These are phyloP conservation scores for Buathra laborator DNA, from an alignment of 2,888 invertebrate genomes.

Conservation along the genomic window DNA sequence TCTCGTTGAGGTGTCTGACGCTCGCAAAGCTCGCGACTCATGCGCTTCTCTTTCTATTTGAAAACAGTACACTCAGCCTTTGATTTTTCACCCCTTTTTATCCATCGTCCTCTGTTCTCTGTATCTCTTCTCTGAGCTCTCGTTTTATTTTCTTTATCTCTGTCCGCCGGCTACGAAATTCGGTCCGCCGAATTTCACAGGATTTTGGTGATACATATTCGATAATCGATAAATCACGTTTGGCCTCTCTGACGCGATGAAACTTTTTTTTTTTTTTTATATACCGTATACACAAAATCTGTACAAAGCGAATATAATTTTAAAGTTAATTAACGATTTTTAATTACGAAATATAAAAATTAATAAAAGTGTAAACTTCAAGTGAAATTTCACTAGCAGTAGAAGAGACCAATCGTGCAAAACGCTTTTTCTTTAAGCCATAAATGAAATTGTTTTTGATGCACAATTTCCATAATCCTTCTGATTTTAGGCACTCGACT, in stretches of 20 bases:
- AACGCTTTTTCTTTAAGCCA: no score
- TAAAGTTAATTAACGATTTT: background rate
- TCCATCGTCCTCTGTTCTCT: background rate
- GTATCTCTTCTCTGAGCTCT: background rate
- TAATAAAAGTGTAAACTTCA: background rate
- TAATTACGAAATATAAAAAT: background rate
- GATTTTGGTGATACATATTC: slow-evolving; percentile 19
- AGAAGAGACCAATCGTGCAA: background rate
- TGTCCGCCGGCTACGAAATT: background rate
- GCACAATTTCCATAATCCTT: background rate
- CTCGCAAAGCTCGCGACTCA: slow-evolving; percentile 27
- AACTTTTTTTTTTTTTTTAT: background rate
- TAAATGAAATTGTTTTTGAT: no score
- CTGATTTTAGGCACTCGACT: background rate
- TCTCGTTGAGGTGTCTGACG: background rate
- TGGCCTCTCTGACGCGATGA: background rate
- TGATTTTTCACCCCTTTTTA: slow-evolving; percentile 29
- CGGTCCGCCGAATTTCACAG: slow-evolving; percentile 14
- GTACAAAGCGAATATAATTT: background rate
- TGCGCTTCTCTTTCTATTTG: background rate
- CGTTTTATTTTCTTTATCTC: background rate
- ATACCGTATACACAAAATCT: background rate
- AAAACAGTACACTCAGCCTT: slow-evolving; percentile 1
- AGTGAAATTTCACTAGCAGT: background rate
- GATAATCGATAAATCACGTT: slow-evolving; percentile 10